phyloP scores from a whole-genome alignment of 2,888 invertebrate genomes.

The Prenolepis imparis region DNA sequence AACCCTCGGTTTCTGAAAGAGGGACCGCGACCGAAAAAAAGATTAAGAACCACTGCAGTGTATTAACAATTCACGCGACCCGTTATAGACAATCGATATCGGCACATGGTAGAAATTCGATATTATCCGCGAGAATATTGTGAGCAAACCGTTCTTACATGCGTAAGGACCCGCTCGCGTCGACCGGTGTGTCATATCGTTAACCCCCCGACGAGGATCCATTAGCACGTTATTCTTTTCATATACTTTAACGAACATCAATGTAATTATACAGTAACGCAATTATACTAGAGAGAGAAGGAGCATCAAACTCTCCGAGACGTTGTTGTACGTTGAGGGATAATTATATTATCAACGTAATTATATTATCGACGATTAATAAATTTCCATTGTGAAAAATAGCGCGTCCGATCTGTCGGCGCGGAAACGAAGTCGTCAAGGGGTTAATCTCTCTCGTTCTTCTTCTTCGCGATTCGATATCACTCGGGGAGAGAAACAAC shows the following conservation, averaged over 20 bases:
- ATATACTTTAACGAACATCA: constrained; percentile 18
- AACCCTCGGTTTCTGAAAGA: not conserved
- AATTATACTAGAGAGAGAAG: constrained; percentile 24
- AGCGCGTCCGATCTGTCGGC: not conserved
- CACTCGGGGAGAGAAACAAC: not conserved
- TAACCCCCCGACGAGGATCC: constrained; percentile 31
- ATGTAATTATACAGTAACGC: constrained; percentile 13
- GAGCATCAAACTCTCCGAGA: constrained; percentile 16
- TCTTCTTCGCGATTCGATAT: not conserved
- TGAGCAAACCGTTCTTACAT: not conserved
- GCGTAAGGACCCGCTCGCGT: not conserved
- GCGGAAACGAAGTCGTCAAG: not conserved
- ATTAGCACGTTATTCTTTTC: constrained; percentile 23
- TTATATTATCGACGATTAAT: constrained; percentile 36
- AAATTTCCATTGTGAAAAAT: constrained; percentile 20
- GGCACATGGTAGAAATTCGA: not conserved
- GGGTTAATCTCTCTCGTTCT: constrained; percentile 15
- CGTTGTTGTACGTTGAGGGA: constrained; percentile 1
- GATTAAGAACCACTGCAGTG: constrained; percentile 23
- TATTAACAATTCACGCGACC: constrained; percentile 35
- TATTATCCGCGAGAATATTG: constrained; percentile 19
- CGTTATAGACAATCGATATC: constrained; percentile 44
- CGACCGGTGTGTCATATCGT: not conserved
- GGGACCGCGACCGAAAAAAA: constrained; percentile 21
- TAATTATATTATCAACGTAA: constrained; percentile 25